Conservation (phyloP, 2,888 invertebrate genomes). For the Nephrotoma appendiculata region DNA sequence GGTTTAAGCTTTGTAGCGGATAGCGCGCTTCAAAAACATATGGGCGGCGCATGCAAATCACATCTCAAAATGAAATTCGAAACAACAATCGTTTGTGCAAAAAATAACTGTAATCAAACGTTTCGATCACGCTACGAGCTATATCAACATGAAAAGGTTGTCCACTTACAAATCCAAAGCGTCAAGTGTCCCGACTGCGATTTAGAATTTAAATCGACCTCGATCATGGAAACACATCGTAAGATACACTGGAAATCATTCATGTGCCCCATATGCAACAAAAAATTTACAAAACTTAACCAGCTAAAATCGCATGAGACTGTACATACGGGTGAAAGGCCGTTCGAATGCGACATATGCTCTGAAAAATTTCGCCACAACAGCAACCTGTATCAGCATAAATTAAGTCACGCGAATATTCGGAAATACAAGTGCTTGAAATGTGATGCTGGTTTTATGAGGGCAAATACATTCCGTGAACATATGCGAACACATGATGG, state of each 20-base stretch:
- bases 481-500: slow-evolving; percentile 17
- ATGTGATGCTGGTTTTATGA: slow-evolving; percentile 18
- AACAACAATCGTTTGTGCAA: slow-evolving; percentile 5
- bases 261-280: slow-evolving; percentile 16
- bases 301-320: slow-evolving; percentile 16
- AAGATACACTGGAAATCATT: slow-evolving; percentile 11
- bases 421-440: slow-evolving; percentile 15
- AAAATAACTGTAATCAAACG: slow-evolving; percentile 11
- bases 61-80: neutral
- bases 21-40: slow-evolving; percentile 15
- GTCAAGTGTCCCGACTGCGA: slow-evolving; percentile 13
- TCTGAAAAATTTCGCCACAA: slow-evolving; percentile 13
- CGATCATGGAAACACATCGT: slow-evolving; percentile 14
- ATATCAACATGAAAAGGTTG: slow-evolving; percentile 14
- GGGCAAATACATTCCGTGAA: slow-evolving; percentile 19
- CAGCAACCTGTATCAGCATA: slow-evolving; percentile 15
- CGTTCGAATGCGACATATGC: slow-evolving; percentile 17
- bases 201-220: slow-evolving; percentile 13
- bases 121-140: slow-evolving; percentile 9
- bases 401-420: slow-evolving; percentile 12
- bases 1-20: slow-evolving; percentile 16
- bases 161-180: slow-evolving; percentile 10
- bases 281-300: slow-evolving; percentile 18
- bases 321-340: slow-evolving; percentile 16
- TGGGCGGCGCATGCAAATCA: slow-evolving; percentile 4